phyloP scores from a whole-genome alignment of 1,140 invertebrate species.

The Arctopsyche grandis region DNA sequence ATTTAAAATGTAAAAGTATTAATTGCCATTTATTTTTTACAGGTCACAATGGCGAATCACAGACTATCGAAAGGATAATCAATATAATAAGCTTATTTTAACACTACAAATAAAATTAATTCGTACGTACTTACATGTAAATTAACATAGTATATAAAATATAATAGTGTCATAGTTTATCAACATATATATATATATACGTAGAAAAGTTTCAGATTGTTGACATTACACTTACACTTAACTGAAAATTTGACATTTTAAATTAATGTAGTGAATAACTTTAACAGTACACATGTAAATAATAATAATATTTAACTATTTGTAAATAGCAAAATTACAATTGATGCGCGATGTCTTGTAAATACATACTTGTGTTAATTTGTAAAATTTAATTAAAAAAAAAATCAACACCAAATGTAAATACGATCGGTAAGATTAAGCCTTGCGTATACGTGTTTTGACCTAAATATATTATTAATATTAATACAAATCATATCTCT shows the following conservation, averaged over 20 bases:
- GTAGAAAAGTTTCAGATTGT: too few relatives aligned
- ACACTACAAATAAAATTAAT: conserved; percentile 3
- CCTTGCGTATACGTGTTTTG: too few relatives aligned
- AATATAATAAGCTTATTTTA: neutral
- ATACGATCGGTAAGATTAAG: neutral
- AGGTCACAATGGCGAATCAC: conserved; percentile 33
- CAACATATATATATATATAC: too few relatives aligned
- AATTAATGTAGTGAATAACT: neutral
- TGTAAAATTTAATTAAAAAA: neutral
- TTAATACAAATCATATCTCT: too few relatives aligned
- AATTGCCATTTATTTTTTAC: conserved; percentile 17
- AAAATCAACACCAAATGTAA: neutral
- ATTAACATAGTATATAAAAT: neutral
- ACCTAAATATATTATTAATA: too few relatives aligned
- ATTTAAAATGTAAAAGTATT: too few relatives aligned
- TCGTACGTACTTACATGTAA: neutral
- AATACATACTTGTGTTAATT: neutral
- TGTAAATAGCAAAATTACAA: neutral
- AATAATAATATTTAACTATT: neutral
- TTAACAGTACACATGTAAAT: conserved; percentile 4
- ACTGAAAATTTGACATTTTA: too few relatives aligned
- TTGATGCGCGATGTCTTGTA: neutral
- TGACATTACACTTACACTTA: too few relatives aligned
- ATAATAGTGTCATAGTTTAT: too few relatives aligned
- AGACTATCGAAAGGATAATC: conserved; percentile 30